Percentiles rank a stretch among this genome's conserved stretches.
phyloP scores from a whole-genome alignment of 2,113 vertebrate genomes.

The Vireo altiloquus region DNA sequence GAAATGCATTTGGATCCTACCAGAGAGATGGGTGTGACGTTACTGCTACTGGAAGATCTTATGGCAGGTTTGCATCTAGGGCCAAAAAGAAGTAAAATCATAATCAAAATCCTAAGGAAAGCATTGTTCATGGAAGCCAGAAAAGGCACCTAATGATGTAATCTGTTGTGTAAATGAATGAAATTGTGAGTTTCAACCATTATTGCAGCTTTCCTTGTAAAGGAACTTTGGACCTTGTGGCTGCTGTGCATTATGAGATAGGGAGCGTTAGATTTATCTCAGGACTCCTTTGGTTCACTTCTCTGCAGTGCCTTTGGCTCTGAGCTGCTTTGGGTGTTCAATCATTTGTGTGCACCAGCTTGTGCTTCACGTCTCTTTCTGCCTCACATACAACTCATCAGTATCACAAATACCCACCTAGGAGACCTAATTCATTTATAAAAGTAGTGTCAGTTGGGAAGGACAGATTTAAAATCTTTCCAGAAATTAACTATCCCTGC shows the following conservation, averaged over 20 bases:
- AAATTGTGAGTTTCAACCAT: not conserved
- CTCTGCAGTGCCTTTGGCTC: not conserved
- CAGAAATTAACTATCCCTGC: not conserved
- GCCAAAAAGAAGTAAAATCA: not conserved
- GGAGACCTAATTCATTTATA: not conserved
- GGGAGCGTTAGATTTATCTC: not conserved
- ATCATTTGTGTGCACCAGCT: not conserved
- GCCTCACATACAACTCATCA: not conserved
- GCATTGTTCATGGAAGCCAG: not conserved
- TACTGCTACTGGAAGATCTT: not conserved
- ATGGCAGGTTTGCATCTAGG: not conserved
- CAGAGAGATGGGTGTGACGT: not conserved
- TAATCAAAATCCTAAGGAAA: not conserved
- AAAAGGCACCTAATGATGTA: not conserved
- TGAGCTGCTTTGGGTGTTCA: accelerated
- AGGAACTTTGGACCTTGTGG: not conserved
- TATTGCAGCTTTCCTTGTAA: not conserved
- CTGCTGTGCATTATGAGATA: not conserved
- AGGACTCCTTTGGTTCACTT: not conserved
- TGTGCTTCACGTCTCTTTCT: not conserved
- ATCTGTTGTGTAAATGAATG: not conserved
- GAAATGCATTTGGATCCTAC: not conserved
- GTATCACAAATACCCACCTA: not conserved
- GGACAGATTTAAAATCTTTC: not conserved
- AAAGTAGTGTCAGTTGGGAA: not conserved